Percentiles rank a stretch among this genome's conserved stretches.
phyloP scores from a whole-genome alignment of 2,113 vertebrate species.

The Orthonyx spaldingii region DNA sequence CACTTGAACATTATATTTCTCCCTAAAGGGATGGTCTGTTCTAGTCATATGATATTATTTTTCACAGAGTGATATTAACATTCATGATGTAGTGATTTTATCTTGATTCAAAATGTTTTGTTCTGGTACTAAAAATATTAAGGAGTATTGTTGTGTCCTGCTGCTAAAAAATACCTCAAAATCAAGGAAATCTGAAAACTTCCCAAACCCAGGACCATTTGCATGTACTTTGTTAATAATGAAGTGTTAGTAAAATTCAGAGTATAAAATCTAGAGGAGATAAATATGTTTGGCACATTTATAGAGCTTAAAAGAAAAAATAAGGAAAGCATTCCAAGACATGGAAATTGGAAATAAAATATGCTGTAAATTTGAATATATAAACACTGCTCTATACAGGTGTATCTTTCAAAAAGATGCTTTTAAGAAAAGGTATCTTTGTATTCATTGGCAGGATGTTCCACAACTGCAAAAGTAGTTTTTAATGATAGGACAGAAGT shows the following conservation, averaged over 20 bases:
- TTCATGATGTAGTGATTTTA: constrained; percentile 61
- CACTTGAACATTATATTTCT: constrained; percentile 67
- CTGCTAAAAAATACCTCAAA: constrained; percentile 7
- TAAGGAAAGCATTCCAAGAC: neutral
- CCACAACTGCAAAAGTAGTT: neutral
- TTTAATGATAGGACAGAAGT: neutral
- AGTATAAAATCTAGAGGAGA: neutral
- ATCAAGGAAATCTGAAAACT: neutral
- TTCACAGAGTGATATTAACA: constrained; percentile 65
- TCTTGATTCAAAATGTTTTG: constrained; percentile 65
- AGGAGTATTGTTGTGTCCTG: constrained; percentile 28
- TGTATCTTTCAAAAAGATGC: neutral
- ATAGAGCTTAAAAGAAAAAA: neutral
- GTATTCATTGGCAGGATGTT: neutral
- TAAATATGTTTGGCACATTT: neutral
- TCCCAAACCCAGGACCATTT: neutral
- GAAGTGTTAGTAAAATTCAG: constrained; percentile 34
- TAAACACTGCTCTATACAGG: neutral
- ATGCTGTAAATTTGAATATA: constrained; percentile 32
- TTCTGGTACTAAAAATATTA: constrained; percentile 52
- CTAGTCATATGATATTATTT: constrained; percentile 61
- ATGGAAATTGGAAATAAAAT: constrained; percentile 9
- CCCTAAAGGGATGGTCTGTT: constrained; percentile 63
- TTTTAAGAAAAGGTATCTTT: neutral
- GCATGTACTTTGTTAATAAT: constrained; percentile 17